Evolutionary conservation across 2,113 vertebrate species (phyloP), one percentile per base, ranked within the genome.

Genomic region (Eulemur rufifrons): DNA sequence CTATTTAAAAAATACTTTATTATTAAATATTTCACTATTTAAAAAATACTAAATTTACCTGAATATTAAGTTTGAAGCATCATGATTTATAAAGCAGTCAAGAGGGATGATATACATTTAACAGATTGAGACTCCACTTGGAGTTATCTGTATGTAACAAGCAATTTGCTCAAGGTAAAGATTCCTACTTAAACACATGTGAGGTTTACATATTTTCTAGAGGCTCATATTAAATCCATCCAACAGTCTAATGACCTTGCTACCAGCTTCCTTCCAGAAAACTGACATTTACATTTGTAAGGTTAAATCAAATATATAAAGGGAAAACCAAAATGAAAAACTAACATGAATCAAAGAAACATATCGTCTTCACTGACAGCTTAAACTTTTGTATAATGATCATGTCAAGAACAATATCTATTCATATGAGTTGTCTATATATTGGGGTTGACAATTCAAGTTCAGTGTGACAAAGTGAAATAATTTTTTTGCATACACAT

Each of bases 281-380:
- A 88, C 37, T 92, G 96, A 94, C 97, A 96, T 97, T 97, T 97
- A 81, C 92, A 98, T 98, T 97, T 98, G 97, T 98, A 96, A 95
- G 85, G 81, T 98, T 98, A 98, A 98, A 98, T 98, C 98, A 98
- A 98, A 97, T 82, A 97, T 95, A 84, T 94, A 97, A 94, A 89
- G 64, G 76, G 90, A 86, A 97, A 96, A 95, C 29, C n/a, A 88
- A 32, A 17, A 92, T 86, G 97, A 97, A 96, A 32, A 95, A 82
- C 69, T 74, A 85, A 94, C 94, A 85, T 78, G 76, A 94, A 94
- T 98, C 97, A 97, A 91, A 98, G 96, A 97, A 98, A 92, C 23
- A 1, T 93, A 74, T 83, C 32, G 97, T 98, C 95, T 97, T 96
- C 90, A 84, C 93, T 23, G 90, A 98, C 96, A 98, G 39, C 85